Evolutionary conservation across 2,113 vertebrate species (phyloP), one percentile per base, ranked within the genome.

Genomic region (Ictidomys tridecemlineatus): DNA sequence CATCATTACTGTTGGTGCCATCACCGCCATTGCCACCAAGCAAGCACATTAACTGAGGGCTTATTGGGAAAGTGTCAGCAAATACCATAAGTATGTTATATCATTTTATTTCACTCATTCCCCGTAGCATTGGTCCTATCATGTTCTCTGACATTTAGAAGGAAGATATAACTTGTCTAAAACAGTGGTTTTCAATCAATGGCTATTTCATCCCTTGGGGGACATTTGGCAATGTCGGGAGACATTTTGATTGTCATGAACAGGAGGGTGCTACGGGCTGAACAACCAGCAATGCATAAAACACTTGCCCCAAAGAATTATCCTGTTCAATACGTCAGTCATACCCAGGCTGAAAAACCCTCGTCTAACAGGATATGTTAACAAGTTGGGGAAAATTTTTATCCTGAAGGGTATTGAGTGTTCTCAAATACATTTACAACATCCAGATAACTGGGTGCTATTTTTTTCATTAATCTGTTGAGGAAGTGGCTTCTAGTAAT

Each of bases 401-500:
- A 28, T 72, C 30, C 11, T 91, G 77, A 85, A 87, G 8, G 6
- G 30, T 42, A 26, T 77, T 77, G 17, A 63, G 30, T 67, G 67
- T 94, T 91, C 94, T 90, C 18, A 87, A 70, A 72, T 73, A 17
- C 5, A 11, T 77, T 83, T 51, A 13, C 1, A 77, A 7, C 53
- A 85, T 69, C 72, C 51, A 91, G 24, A 69, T 90, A 86, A 87
- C 89, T 48, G 10, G 56, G 16, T 89, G 65, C 28, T 73, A 67
- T 85, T 93, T 45, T 42, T 77, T 63, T 91, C 56, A 89, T 89
- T 94, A 84, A 86, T 91, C n/a, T 72, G 30, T 69, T 95, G 80
- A 85, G 92, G 22, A 92, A 67, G 20, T 74, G 39, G 82, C 95
- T 82, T 77, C 91, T 93, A 93, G 73, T 24, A 77, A 56, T 92